Evolutionary conservation across 64 coral and sea anemone genomes (phyloP).

Genomic region (Porites lutea): DNA sequence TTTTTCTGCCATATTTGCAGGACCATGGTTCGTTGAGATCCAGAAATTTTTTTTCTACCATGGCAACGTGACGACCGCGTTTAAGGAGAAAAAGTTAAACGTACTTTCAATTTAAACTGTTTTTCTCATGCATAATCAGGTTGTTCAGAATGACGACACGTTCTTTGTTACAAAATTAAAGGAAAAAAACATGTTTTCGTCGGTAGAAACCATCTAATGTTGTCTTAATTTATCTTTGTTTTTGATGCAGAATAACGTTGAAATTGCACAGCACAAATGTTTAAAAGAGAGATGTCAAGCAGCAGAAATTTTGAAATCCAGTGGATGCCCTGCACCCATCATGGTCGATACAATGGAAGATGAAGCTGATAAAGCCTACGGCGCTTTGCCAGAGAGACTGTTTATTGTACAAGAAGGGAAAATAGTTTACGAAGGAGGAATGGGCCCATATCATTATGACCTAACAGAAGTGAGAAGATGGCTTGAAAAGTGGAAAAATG

Average conservation of each 20-base stretch:
- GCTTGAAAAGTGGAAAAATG: slow-evolving; percentile 15
- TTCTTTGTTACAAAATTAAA: too few relatives aligned
- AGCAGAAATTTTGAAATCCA: slow-evolving; percentile 36
- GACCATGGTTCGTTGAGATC: too few relatives aligned
- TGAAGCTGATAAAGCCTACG: slow-evolving; percentile 49
- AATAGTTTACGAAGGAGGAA: slow-evolving; percentile 56
- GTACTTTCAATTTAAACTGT: too few relatives aligned
- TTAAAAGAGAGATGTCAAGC: slow-evolving; percentile 67
- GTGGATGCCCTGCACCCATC: slow-evolving; percentile 27
- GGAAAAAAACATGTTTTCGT: too few relatives aligned
- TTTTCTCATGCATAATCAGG: too few relatives aligned
- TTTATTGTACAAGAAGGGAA: slow-evolving; percentile 44
- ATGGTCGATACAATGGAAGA: slow-evolving; percentile 64
- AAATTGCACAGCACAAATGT: slow-evolving; percentile 53
- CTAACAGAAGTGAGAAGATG: slow-evolving; percentile 32
- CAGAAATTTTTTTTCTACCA: too few relatives aligned
- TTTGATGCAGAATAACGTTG: slow-evolving; percentile 52
- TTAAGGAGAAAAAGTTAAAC: too few relatives aligned
- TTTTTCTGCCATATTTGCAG: too few relatives aligned
- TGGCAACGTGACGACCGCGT: too few relatives aligned
- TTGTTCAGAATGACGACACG: too few relatives aligned
- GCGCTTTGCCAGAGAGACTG: slow-evolving; percentile 46
- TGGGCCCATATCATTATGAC: slow-evolving; percentile 48
- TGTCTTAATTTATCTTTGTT: neutral
- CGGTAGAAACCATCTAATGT: too few relatives aligned